Evolutionary conservation across 2,113 vertebrate genomes (phyloP).

Genomic region (Toxotes chatareus): DNA sequence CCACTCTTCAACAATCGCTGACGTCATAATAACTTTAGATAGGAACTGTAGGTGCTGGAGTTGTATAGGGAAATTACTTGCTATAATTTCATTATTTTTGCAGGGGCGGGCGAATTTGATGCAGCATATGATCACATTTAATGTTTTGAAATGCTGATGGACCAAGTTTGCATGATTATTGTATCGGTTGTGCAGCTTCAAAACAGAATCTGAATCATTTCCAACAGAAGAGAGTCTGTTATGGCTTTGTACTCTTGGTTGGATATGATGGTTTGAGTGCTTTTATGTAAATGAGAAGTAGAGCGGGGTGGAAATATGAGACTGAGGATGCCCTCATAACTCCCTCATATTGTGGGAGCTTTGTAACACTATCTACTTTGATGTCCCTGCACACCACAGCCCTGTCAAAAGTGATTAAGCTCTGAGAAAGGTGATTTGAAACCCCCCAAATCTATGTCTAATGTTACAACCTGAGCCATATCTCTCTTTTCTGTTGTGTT

Average conservation of each 20-base stretch:
- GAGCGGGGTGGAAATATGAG: constrained; percentile 73
- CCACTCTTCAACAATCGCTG: background rate
- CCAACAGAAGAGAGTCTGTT: constrained; percentile 63
- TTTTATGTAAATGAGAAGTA: constrained; percentile 81
- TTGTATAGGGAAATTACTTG: constrained; percentile 58
- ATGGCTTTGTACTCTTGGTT: constrained; percentile 73
- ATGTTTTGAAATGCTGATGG: constrained; percentile 77
- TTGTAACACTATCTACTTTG: constrained; percentile 76
- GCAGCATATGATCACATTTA: constrained; percentile 66
- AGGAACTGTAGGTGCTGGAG: constrained; percentile 23
- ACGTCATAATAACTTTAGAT: constrained; percentile 40
- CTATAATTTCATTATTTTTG: constrained; percentile 37
- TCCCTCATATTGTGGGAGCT: constrained; percentile 70
- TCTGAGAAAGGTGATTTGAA: constrained; percentile 75
- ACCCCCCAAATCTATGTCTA: constrained; percentile 65
- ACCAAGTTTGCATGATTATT: constrained; percentile 71
- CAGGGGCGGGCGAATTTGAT: background rate
- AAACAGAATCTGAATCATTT: constrained; percentile 71
- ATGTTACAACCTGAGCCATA: constrained; percentile 70
- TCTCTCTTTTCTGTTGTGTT: constrained; percentile 65
- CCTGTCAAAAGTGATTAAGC: constrained; percentile 79
- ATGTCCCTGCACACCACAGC: constrained; percentile 72
- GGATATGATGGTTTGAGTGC: constrained; percentile 76
- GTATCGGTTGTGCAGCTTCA: constrained; percentile 60
- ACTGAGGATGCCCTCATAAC: constrained; percentile 69